Evolutionary conservation across 2,113 vertebrate genomes (phyloP).

Genomic region (Hylia prasina): DNA sequence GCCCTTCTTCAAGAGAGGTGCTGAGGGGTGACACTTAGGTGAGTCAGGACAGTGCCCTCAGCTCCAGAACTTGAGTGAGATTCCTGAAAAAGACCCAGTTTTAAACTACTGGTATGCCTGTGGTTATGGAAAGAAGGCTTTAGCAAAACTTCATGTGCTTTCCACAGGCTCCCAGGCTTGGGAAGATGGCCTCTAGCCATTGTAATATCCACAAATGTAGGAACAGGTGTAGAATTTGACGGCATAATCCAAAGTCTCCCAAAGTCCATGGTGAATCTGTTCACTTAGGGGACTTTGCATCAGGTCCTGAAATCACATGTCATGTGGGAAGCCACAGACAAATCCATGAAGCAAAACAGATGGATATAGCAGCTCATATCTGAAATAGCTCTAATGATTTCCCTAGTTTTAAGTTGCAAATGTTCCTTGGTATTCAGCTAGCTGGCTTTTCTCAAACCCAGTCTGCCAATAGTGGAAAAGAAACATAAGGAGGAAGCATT

Average conservation of each 20-base stretch:
- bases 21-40: background rate
- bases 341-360: background rate
- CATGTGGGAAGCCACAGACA: background rate
- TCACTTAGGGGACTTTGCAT: background rate
- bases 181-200: background rate
- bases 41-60: background rate
- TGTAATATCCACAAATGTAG: background rate
- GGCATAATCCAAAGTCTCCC: background rate
- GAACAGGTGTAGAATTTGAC: background rate
- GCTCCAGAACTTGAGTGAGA: background rate
- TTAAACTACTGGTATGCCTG: background rate
- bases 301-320: background rate
- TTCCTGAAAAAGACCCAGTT: background rate
- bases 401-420: background rate
- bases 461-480: background rate
- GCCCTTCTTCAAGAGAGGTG: background rate
- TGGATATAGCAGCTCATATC: background rate
- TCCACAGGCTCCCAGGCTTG: background rate
- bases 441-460: background rate
- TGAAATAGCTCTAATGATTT: background rate
- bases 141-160: background rate
- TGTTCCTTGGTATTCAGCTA: background rate
- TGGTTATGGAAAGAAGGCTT: background rate
- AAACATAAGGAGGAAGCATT: constrained; percentile 12
- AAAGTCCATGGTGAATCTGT: background rate